These are phyloP conservation scores for Drosophila ogumai DNA, from an alignment of 1,140 invertebrate species.

Conservation along the genomic window DNA sequence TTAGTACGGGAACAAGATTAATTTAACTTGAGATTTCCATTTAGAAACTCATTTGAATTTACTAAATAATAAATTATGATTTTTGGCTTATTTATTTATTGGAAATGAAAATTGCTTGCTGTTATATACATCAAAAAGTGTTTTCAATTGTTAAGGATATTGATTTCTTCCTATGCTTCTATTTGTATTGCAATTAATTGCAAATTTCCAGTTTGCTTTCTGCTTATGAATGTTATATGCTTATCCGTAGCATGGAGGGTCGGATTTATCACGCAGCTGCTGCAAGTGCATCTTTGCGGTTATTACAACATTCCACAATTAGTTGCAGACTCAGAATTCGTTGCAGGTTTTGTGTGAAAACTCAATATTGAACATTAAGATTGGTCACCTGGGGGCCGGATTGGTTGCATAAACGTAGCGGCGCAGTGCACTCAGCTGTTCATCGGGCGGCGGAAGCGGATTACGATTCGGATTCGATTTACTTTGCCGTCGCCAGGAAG, in stretches of 20 bases:
- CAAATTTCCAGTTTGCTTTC: neutral
- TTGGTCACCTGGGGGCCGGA: constrained; percentile 41
- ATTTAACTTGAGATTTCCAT: neutral
- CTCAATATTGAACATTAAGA: constrained; percentile 47
- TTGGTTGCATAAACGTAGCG: neutral
- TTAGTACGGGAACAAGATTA: too few species aligned
- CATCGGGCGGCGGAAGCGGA: constrained; percentile 46
- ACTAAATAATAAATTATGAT: neutral
- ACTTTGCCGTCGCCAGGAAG: constrained; percentile 56
- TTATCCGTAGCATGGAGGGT: neutral
- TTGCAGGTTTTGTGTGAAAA: constrained; percentile 10
- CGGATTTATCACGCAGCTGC: constrained; percentile 8
- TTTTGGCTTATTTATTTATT: neutral
- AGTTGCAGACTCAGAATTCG: constrained; percentile 24
- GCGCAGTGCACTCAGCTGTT: constrained; percentile 54
- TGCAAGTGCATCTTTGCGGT: constrained; percentile 5
- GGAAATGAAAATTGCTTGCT: neutral
- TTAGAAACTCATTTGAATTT: neutral
- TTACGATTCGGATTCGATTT: constrained; percentile 72
- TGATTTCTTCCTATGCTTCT: neutral
- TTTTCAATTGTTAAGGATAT: neutral
- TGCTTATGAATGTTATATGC: neutral
- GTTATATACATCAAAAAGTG: neutral
- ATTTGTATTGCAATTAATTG: neutral
- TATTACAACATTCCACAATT: constrained; percentile 44